Evolutionary conservation across 2,888 invertebrate genomes (phyloP), one percentile per base, ranked within the genome.

Genomic region (Parapristionchus giblindavisi): DNA sequence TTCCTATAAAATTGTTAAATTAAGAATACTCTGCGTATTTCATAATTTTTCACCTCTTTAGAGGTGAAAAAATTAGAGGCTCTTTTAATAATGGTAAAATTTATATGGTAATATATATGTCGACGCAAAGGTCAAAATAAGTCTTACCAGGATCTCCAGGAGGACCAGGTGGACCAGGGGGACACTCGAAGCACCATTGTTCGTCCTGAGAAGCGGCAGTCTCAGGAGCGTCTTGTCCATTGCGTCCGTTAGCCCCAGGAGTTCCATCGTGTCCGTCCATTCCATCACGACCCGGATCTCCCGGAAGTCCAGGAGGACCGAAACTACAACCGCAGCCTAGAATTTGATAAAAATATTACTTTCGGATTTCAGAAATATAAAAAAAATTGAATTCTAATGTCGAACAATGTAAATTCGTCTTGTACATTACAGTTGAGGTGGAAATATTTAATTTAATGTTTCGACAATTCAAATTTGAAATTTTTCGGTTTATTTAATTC

Each of bases 311-410:
- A 1, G 83, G 83, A 24, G 81, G 75, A 27, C 84, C 84, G 32
- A 82, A 77, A 5, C 81, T 80, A 73, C 84, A 84, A 8, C 84
- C 84, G 51, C 84, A 84, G 54, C 83, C 83, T 83, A 43, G 63
- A 79, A 63, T 36, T n/a, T 3, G 2, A 43, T 17, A 29, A 24
- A 56, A 8, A 56, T n/a, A 56, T 24, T 27, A 11, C 24, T 24
- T 6, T 14, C n/a, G 29, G 14, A 17, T 51, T n/a, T 17, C 51
- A 17, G 14, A 51, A 17, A 17, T n/a, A n/a, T n/a, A n/a, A n/a
- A n/a, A n/a, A 24, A 21, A 17, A 17, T 21, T 58, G 24, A 11
- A 11, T 24, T 24, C 27, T 21, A 32, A 58, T 58, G 2, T 58
- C 58, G 24, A 8, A n/a, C 14, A 61, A 38, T 60, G 29, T 21